These are phyloP conservation scores for Tipula lateralis DNA, from an alignment of 2,888 invertebrate species.

Conservation along the genomic window DNA sequence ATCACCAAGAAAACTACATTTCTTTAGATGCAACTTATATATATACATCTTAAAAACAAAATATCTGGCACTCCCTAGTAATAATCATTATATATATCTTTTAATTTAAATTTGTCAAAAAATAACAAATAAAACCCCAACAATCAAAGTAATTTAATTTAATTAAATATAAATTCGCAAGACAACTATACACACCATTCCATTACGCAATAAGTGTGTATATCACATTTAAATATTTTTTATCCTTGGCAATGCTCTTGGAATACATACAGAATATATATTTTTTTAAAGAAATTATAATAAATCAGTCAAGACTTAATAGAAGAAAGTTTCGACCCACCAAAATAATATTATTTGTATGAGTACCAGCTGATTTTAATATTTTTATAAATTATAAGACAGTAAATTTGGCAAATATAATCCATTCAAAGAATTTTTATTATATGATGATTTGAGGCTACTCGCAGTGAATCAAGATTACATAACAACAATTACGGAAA, in stretches of 20 bases:
- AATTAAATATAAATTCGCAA: background rate
- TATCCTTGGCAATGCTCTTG: conserved; percentile 11
- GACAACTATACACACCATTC: background rate
- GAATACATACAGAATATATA: background rate
- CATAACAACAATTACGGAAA: background rate
- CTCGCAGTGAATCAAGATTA: background rate
- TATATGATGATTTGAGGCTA: background rate
- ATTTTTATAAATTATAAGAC: background rate
- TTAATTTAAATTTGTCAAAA: background rate
- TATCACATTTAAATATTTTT: background rate
- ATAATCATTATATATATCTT: background rate
- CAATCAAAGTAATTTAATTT: background rate
- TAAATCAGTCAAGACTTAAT: background rate
- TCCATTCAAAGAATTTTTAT: background rate
- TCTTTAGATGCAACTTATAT: background rate
- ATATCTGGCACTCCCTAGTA: background rate
- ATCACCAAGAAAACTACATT: background rate
- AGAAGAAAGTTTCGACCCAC: background rate
- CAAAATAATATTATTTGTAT: background rate
- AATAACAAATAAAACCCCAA: background rate
- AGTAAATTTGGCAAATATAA: background rate
- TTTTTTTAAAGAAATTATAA: background rate
- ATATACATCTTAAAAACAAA: background rate
- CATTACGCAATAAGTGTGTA: background rate
- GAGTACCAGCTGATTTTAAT: background rate